A percentile compares a stretch with the other conserved stretches of the same genome.
Evolutionary conservation across 1,140 invertebrate genomes (phyloP).

Genomic region (Bicyclus anynana): DNA sequence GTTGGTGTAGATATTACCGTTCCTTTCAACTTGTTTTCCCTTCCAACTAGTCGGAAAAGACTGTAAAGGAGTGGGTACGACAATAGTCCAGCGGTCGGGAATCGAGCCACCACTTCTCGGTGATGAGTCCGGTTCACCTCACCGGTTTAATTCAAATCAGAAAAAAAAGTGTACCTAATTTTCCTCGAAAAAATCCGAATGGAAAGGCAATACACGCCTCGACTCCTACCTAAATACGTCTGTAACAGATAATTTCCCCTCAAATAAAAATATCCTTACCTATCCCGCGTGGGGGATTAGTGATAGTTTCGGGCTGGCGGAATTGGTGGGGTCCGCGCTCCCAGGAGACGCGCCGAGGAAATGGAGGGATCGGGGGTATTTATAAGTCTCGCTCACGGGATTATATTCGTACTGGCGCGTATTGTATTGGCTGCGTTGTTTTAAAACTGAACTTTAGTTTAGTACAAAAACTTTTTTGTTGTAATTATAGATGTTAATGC

Average conservation of each 20-base stretch:
- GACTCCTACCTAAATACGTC: conserved; percentile 4
- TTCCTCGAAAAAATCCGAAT: no score
- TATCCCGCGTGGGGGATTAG: conserved; percentile 10
- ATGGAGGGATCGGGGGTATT: conserved; percentile 2
- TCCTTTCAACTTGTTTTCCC: no score
- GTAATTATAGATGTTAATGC: no score
- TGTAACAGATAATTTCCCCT: conserved; percentile 1
- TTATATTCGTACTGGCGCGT: neutral
- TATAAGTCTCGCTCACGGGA: neutral
- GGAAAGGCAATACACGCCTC: neutral
- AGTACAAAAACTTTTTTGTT: no score
- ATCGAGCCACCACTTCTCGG: no score
- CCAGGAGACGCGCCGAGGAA: conserved; percentile 4
- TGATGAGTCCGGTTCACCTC: no score
- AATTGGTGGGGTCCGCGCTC: neutral
- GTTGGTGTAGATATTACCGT: no score
- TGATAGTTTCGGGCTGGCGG: conserved; percentile 1
- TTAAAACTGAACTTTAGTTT: neutral
- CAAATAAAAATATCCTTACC: conserved; percentile 16
- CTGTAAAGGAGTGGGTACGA: no score
- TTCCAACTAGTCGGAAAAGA: no score
- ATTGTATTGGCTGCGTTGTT: conserved; percentile 3
- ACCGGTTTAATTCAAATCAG: no score
- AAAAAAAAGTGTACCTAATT: no score
- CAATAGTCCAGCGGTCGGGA: no score